A percentile compares a stretch with the other conserved stretches of the same genome.
Conservation (phyloP, 2,797 vertebrate genomes). For the Cossypha niveicapilla region DNA sequence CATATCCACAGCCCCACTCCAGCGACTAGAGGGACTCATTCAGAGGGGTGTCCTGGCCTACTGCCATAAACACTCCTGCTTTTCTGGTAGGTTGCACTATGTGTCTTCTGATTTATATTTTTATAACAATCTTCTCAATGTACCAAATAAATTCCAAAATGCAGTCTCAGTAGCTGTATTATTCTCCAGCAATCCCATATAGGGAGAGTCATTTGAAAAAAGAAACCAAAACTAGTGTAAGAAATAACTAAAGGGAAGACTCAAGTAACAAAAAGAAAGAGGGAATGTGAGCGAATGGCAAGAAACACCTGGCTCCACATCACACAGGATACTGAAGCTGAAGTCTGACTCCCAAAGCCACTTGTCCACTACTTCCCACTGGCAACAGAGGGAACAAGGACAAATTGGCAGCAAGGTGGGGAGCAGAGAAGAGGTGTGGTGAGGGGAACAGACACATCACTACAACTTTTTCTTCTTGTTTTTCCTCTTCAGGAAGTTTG, state of each 20-base stretch:
- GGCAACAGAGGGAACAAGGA: neutral
- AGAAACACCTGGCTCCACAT: neutral
- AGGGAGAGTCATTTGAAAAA: neutral
- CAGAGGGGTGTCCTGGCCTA: neutral
- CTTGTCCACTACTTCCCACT: neutral
- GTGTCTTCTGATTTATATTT: neutral
- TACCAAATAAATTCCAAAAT: neutral
- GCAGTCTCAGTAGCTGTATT: neutral
- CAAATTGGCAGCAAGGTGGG: rapidly evolving
- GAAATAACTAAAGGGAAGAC: neutral
- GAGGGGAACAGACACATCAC: neutral
- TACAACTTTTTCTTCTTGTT: neutral
- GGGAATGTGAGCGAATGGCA: neutral
- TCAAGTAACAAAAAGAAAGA: neutral
- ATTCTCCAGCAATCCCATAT: neutral
- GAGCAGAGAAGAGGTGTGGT: neutral
- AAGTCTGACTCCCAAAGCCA: neutral
- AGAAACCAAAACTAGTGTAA: neutral
- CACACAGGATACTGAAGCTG: neutral
- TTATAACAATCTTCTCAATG: neutral
- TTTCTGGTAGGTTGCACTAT: neutral
- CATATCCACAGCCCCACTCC: neutral
- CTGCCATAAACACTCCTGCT: neutral
- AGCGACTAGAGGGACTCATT: neutral
- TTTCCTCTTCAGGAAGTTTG: neutral